phyloP scores from a whole-genome alignment of 1,140 invertebrate species.

The Nilaparvata lugens region DNA sequence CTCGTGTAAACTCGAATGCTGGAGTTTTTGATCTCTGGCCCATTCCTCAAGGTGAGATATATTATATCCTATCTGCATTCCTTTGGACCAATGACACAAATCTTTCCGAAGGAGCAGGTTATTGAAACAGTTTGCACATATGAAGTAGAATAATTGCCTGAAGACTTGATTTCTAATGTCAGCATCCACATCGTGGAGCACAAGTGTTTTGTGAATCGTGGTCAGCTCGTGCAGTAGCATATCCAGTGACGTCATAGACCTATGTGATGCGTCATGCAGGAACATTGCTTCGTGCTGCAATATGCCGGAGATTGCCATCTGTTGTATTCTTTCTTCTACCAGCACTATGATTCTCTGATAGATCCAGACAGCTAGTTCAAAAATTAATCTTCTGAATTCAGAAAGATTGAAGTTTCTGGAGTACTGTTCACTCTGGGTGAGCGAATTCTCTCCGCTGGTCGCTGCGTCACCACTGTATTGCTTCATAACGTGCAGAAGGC shows the following conservation, averaged over 20 bases:
- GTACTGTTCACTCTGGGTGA: slow-evolving; percentile 88
- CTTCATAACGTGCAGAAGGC: slow-evolving; percentile 84
- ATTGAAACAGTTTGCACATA: slow-evolving; percentile 88
- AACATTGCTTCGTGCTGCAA: slow-evolving; percentile 85
- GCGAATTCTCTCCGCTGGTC: slow-evolving; percentile 62
- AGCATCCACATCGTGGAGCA: slow-evolving; percentile 63
- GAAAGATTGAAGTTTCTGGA: slow-evolving; percentile 85
- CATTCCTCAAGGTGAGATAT: slow-evolving; percentile 89
- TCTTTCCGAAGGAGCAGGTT: slow-evolving; percentile 92
- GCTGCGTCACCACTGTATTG: slow-evolving; percentile 63
- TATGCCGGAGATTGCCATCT: slow-evolving; percentile 79
- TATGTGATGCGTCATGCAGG: slow-evolving; percentile 25
- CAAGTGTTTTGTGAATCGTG: slow-evolving; percentile 49
- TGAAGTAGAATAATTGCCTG: slow-evolving; percentile 85
- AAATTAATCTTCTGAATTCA: slow-evolving; percentile 76
- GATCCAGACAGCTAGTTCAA: slow-evolving; percentile 81
- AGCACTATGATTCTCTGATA: slow-evolving; percentile 62
- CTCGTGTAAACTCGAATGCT: slow-evolving; percentile 54
- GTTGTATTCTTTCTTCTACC: slow-evolving; percentile 73
- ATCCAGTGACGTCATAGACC: slow-evolving; percentile 40
- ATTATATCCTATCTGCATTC: slow-evolving; percentile 95
- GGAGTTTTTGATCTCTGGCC: slow-evolving; percentile 62
- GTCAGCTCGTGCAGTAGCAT: slow-evolving; percentile 50
- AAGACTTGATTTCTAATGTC: slow-evolving; percentile 70
- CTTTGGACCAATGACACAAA: slow-evolving; percentile 95